phyloP scores from a whole-genome alignment of 2,797 vertebrate species.

The Alfaro cultratus region DNA sequence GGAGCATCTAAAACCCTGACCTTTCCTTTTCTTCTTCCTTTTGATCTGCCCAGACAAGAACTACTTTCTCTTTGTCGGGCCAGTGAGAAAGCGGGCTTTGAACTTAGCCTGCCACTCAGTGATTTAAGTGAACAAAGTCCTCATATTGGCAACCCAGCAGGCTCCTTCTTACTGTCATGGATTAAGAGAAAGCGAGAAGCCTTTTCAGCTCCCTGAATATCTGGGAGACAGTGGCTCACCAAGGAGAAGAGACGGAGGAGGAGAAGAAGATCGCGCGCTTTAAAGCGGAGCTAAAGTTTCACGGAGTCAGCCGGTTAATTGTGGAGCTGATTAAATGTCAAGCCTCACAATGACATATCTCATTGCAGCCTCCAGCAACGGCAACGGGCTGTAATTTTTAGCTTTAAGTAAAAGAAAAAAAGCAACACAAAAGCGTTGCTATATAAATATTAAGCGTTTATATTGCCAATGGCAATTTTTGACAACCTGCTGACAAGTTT shows the following conservation, averaged over 20 bases:
- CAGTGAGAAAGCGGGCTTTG: slow-evolving; percentile 74
- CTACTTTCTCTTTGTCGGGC: slow-evolving; percentile 72
- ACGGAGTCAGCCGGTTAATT: slow-evolving; percentile 44
- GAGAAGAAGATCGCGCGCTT: slow-evolving; percentile 15
- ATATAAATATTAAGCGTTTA: slow-evolving; percentile 4
- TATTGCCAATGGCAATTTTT: slow-evolving; percentile 3
- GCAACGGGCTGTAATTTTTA: slow-evolving; percentile 21
- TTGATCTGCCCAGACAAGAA: slow-evolving; percentile 78
- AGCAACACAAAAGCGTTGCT: slow-evolving; percentile 22
- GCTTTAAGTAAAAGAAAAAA: slow-evolving; percentile 9
- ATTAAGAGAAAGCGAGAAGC: slow-evolving; percentile 57
- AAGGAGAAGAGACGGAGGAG: background rate
- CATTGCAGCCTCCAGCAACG: slow-evolving; percentile 31
- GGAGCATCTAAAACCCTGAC: slow-evolving; percentile 73
- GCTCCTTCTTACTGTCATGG: slow-evolving; percentile 55
- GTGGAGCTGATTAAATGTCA: slow-evolving; percentile 42
- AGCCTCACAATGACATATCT: slow-evolving; percentile 30
- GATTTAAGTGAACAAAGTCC: slow-evolving; percentile 67
- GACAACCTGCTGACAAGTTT: slow-evolving; percentile 11
- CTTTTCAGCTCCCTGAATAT: slow-evolving; percentile 47
- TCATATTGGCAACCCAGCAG: slow-evolving; percentile 52
- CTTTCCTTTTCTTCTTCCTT: slow-evolving; percentile 71
- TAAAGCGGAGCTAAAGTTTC: slow-evolving; percentile 23
- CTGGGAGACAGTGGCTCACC: slow-evolving; percentile 34
- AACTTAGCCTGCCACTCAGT: slow-evolving; percentile 72